Conservation (phyloP, 2,888 invertebrate species). For the Athalia cordata region DNA sequence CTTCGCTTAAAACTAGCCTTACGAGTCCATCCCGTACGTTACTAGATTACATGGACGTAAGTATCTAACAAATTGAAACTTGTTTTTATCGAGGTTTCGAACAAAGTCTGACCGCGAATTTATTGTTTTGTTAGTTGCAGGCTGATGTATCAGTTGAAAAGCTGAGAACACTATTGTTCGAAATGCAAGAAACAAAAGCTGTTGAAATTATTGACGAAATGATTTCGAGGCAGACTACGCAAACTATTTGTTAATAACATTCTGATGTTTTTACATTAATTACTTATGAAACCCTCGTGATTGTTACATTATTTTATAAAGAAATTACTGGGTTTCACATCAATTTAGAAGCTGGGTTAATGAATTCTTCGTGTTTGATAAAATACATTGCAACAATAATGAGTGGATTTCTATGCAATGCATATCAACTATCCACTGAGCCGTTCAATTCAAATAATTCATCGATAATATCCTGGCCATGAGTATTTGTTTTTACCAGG, state of each 20-base stretch:
- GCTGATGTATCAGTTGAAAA: constrained; percentile 55
- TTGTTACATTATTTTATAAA: not conserved
- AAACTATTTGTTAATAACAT: not conserved
- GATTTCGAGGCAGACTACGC: constrained; percentile 54
- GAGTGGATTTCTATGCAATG: too few relatives aligned
- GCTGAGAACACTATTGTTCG: constrained; percentile 68
- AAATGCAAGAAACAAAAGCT: constrained; percentile 70
- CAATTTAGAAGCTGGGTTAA: not conserved
- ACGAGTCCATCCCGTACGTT: constrained; percentile 77
- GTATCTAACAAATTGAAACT: constrained; percentile 47
- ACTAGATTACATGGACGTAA: constrained; percentile 76
- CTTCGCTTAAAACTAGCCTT: constrained; percentile 73
- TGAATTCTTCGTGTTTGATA: not conserved
- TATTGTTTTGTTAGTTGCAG: constrained; percentile 56
- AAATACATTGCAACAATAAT: too few relatives aligned
- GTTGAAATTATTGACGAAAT: constrained; percentile 68
- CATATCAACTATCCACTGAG: too few relatives aligned
- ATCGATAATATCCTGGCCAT: not conserved
- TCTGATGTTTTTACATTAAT: not conserved
- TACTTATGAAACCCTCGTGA: not conserved
- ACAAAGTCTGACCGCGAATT: constrained; percentile 4
- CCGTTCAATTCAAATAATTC: constrained; percentile 4
- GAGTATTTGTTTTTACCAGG: not conserved
- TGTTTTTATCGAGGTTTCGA: constrained; percentile 1
- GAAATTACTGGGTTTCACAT: not conserved